Evolutionary conservation across 2,888 invertebrate species (phyloP).

Genomic region (Oasisia sp.): DNA sequence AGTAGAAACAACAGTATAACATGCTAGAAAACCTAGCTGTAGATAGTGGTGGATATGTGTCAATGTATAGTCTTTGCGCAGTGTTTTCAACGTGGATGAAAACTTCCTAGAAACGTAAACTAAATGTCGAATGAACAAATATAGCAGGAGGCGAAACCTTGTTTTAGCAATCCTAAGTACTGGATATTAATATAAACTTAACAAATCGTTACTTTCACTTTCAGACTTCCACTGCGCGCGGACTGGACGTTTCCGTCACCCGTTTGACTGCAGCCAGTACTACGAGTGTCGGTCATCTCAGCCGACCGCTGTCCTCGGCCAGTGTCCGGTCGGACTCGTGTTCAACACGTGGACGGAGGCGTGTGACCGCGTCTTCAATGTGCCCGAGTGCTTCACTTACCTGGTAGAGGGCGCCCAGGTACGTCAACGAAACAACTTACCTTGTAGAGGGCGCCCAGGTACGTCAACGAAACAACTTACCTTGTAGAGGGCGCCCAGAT

Average conservation of each 20-base stretch:
- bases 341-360: slow-evolving; percentile 20
- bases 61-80: no score
- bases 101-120: no score
- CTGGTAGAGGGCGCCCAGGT: slow-evolving; percentile 17
- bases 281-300: slow-evolving; percentile 25
- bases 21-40: no score
- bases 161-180: no score
- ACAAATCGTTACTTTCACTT: not conserved
- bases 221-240: not conserved
- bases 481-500: slow-evolving; percentile 7
- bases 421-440: slow-evolving; percentile 17
- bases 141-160: no score
- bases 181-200: not conserved
- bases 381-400: slow-evolving; percentile 31
- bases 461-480: slow-evolving; percentile 18
- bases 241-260: slow-evolving; percentile 28
- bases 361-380: slow-evolving; percentile 28
- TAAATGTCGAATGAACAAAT: no score
- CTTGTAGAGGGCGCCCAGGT: slow-evolving; percentile 14
- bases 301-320: not conserved
- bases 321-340: slow-evolving; percentile 29
- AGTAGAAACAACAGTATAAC: no score
- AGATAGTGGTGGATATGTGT: no score
- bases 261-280: slow-evolving; percentile 29
- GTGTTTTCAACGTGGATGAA: no score